Evolutionary conservation across 2,113 vertebrate species (phyloP).

Genomic region (Saimiri boliviensis): DNA sequence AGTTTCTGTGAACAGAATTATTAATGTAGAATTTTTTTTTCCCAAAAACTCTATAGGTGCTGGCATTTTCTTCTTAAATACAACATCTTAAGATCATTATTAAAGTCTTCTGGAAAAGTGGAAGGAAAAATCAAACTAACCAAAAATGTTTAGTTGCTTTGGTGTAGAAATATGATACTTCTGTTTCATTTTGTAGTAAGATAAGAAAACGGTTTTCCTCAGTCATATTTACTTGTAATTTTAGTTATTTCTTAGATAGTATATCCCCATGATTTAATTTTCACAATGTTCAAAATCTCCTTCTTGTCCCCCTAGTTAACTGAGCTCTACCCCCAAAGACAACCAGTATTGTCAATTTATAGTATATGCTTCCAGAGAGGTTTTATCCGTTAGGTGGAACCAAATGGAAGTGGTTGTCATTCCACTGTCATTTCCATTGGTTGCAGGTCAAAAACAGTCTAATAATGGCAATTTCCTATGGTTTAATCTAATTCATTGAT

Average conservation of each 20-base stretch:
- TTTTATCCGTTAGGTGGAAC: neutral
- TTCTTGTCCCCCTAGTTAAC: neutral
- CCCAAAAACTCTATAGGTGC: neutral
- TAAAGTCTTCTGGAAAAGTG: slow-evolving; percentile 29
- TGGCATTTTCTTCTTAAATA: neutral
- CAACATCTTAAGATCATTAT: neutral
- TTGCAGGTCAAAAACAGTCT: neutral
- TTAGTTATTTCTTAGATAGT: slow-evolving; percentile 5
- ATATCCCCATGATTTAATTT: neutral
- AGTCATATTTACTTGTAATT: neutral
- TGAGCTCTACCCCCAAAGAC: neutral
- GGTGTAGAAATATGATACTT: neutral
- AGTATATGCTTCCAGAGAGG: neutral
- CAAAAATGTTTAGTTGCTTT: neutral
- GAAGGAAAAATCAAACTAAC: neutral
- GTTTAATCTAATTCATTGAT: neutral
- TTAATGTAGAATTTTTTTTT: neutral
- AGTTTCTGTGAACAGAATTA: neutral
- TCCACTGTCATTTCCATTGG: neutral
- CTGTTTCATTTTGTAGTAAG: slow-evolving; percentile 38
- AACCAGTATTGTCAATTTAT: neutral
- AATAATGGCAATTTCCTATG: neutral
- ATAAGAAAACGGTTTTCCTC: neutral
- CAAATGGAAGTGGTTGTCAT: neutral
- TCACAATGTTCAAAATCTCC: slow-evolving; percentile 8